Conservation (phyloP, 2,113 vertebrate genomes). For the Mellivora capensis region DNA sequence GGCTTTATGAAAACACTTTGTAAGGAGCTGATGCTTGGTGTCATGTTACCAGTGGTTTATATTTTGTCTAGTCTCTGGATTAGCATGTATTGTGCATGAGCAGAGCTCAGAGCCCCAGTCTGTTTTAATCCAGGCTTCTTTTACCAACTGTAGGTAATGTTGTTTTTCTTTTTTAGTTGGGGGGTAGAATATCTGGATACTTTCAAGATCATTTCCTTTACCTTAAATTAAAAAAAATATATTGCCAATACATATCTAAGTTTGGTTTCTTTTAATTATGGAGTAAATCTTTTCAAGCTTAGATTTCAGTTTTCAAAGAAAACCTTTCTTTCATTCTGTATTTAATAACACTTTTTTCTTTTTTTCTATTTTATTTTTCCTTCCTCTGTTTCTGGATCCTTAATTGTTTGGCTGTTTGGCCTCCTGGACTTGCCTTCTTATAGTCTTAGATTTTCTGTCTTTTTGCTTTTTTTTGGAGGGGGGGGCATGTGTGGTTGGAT, state of each 20-base stretch:
- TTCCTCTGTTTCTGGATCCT: neutral
- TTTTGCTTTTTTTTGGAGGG: neutral
- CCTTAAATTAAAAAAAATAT: neutral
- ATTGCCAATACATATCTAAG: neutral
- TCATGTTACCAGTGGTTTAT: neutral
- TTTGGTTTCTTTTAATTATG: neutral
- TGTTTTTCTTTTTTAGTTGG: neutral
- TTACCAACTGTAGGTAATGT: neutral
- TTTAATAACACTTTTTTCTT: neutral
- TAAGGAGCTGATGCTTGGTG: neutral
- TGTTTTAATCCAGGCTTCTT: neutral
- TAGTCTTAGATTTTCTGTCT: neutral
- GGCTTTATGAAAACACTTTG: neutral
- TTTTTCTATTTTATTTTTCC: neutral
- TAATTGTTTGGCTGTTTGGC: neutral
- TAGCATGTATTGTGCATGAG: neutral
- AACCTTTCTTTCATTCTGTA: neutral
- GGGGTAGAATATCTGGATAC: neutral
- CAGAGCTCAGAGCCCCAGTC: neutral
- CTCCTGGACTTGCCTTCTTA: neutral
- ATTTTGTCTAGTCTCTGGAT: neutral
- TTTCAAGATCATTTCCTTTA: neutral
- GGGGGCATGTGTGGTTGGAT: neutral
- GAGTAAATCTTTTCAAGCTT: neutral
- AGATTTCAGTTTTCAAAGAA: neutral